Evolutionary conservation across 1,140 invertebrate species (phyloP).

Genomic region (Leptoteleia sp.): DNA sequence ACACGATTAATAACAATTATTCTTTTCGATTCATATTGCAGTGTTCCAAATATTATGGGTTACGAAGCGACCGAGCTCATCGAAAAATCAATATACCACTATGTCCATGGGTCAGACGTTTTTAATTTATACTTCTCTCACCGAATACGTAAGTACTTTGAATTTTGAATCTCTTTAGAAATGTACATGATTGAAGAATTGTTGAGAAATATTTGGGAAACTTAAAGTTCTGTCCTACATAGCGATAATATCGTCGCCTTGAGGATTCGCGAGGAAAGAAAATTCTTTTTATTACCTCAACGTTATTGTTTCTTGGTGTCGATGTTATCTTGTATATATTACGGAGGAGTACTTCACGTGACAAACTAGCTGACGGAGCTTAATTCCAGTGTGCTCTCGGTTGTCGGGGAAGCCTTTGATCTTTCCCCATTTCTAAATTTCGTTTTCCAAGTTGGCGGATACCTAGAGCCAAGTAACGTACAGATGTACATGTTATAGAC

Average conservation of each 20-base stretch:
- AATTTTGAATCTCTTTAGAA: too few relatives aligned
- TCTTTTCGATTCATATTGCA: too few relatives aligned
- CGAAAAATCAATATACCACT: too few relatives aligned
- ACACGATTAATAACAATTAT: too few relatives aligned
- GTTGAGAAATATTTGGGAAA: conserved; percentile 39
- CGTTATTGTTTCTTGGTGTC: conserved; percentile 61
- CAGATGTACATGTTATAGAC: too few relatives aligned
- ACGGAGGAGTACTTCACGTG: conserved; percentile 42
- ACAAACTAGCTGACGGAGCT: conserved; percentile 66
- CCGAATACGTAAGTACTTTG: too few relatives aligned
- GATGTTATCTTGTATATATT: conserved; percentile 61
- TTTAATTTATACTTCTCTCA: too few relatives aligned
- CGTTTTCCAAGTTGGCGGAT: conserved; percentile 20
- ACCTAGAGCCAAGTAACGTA: too few relatives aligned
- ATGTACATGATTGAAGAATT: too few relatives aligned
- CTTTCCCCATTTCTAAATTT: conserved; percentile 25
- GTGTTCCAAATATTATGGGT: too few relatives aligned
- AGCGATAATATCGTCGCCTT: conserved; percentile 22
- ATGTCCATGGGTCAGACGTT: too few relatives aligned
- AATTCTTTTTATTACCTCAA: conserved; percentile 43
- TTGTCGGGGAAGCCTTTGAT: conserved; percentile 65
- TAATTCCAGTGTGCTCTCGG: conserved; percentile 53
- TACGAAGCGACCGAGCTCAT: too few relatives aligned
- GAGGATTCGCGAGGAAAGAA: conserved; percentile 33
- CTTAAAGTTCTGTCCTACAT: conserved; percentile 42